Conservation (phyloP, 2,797 vertebrate genomes). For the Enteromius argenteus region DNA sequence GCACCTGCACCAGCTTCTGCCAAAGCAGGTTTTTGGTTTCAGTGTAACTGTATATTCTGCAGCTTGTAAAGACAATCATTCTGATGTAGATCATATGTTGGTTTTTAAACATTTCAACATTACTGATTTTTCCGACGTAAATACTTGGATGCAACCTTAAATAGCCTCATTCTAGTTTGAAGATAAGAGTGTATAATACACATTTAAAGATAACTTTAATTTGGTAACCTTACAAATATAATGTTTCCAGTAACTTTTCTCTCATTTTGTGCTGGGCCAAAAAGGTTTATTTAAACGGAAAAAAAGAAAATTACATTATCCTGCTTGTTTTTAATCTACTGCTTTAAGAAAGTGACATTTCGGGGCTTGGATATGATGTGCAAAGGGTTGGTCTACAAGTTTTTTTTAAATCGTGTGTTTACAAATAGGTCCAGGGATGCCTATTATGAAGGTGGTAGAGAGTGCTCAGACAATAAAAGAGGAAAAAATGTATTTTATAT, state of each 20-base stretch:
- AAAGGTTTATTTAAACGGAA: slow-evolving; percentile 9
- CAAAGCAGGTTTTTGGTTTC: slow-evolving; percentile 28
- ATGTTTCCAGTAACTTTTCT: slow-evolving; percentile 1
- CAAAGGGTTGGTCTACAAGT: neutral
- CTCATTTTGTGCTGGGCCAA: neutral
- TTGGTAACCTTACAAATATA: neutral
- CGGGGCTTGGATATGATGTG: slow-evolving; percentile 3
- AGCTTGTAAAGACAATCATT: slow-evolving; percentile 26
- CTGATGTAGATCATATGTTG: slow-evolving; percentile 12
- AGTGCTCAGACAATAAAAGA: neutral
- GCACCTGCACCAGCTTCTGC: slow-evolving; percentile 19
- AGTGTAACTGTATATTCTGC: slow-evolving; percentile 19
- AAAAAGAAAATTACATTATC: neutral
- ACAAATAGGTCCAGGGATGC: neutral
- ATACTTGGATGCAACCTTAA: neutral
- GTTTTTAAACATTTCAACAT: slow-evolving; percentile 4
- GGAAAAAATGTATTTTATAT: neutral
- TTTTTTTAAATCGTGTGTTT: neutral
- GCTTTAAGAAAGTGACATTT: neutral
- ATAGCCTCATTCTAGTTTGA: neutral
- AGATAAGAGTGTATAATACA: neutral
- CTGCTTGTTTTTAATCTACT: neutral
- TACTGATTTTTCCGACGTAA: neutral
- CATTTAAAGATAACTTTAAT: neutral
- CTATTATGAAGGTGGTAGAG: neutral